phyloP scores from a whole-genome alignment of 1,140 invertebrate genomes.

The Musca vetustissima region DNA sequence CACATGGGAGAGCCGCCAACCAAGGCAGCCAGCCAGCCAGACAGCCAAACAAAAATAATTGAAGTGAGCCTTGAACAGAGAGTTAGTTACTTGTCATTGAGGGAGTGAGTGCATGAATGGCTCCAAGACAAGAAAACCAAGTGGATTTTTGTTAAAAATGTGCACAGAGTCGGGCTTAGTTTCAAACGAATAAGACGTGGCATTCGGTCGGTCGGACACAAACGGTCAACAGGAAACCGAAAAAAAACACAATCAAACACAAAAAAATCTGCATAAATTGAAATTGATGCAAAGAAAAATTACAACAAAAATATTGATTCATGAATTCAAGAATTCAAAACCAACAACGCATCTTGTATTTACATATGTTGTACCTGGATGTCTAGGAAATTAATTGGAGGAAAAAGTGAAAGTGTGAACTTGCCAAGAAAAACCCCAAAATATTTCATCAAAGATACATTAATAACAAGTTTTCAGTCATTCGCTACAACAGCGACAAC shows the following conservation, averaged over 20 bases:
- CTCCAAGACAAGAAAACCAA: neutral
- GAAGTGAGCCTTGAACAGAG: neutral
- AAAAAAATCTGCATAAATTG: neutral
- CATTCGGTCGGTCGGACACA: neutral
- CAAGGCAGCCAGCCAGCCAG: too few species aligned
- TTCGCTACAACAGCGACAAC: too few species aligned
- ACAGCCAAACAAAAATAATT: neutral
- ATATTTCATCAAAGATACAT: neutral
- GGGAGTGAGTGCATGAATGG: neutral
- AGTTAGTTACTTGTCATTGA: neutral
- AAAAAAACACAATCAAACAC: neutral
- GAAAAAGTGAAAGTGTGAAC: slow-evolving; percentile 10
- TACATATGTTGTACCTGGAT: neutral
- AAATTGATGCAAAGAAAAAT: neutral
- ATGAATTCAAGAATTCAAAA: neutral
- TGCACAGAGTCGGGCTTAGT: neutral
- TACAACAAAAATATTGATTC: neutral
- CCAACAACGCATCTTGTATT: neutral
- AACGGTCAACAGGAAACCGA: neutral
- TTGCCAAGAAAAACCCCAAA: neutral
- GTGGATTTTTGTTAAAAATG: neutral
- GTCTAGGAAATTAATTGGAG: neutral
- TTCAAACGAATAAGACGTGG: slow-evolving; percentile 18
- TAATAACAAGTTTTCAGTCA: too few species aligned
- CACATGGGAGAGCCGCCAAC: too few species aligned